Percentiles rank a stretch among this genome's conserved stretches.
Conservation (phyloP, 92 coral and sea anemone genomes). For the Nematostella vectensis region DNA sequence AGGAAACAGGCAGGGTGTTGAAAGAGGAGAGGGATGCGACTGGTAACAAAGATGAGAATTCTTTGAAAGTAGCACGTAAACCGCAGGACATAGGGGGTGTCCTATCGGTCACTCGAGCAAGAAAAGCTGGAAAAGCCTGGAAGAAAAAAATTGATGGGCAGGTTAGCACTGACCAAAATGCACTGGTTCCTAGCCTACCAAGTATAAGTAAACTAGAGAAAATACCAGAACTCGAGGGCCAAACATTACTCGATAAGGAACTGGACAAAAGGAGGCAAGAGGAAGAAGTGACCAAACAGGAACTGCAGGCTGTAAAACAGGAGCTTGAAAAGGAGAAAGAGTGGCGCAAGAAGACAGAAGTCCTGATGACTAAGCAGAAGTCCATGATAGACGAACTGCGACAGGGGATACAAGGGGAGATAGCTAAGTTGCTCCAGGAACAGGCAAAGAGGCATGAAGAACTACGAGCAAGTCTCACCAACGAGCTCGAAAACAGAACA, state of each 20-base stretch:
- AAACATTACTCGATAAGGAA: neutral
- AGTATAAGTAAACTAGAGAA: neutral
- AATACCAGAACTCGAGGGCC: neutral
- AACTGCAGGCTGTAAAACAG: constrained; percentile 8
- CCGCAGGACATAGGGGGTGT: neutral
- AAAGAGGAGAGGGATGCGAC: neutral
- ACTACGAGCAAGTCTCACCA: constrained; percentile 37
- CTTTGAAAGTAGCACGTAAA: neutral
- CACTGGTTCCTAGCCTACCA: neutral
- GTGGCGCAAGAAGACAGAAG: constrained; percentile 63
- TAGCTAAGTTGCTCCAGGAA: constrained; percentile 55
- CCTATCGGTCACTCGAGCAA: constrained; percentile 6
- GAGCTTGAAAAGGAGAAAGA: constrained; percentile 55
- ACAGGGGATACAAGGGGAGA: constrained; percentile 59
- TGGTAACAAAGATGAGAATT: neutral
- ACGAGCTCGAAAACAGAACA: neutral
- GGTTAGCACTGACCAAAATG: neutral
- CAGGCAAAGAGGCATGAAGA: constrained; percentile 69
- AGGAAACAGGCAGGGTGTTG: constrained; percentile 31
- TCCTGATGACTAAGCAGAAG: constrained; percentile 46
- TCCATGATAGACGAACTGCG: constrained; percentile 68
- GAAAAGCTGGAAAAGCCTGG: constrained; percentile 18
- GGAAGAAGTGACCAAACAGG: constrained; percentile 6
- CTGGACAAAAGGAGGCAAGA: constrained; percentile 11
- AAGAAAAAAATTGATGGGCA: constrained; percentile 4